Percentiles rank a stretch among this genome's conserved stretches.
phyloP scores from a whole-genome alignment of 2,888 invertebrate genomes.

The Byasa hedistus region DNA sequence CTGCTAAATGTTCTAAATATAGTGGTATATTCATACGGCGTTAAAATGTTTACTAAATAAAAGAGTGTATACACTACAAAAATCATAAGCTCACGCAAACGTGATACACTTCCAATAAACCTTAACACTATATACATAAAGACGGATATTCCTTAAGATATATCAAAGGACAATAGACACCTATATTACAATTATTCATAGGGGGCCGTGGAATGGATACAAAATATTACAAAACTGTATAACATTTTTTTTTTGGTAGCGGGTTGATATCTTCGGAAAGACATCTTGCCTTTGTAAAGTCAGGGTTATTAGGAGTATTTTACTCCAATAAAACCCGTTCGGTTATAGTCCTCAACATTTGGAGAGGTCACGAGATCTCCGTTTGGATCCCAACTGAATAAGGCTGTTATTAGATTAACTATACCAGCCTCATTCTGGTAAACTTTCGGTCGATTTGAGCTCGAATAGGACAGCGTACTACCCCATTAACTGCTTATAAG shows the following conservation, averaged over 20 bases:
- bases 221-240: conserved; percentile 73
- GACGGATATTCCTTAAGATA: conserved; percentile 72
- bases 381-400: too few species aligned
- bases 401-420: conserved; percentile 26
- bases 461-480: conserved; percentile 38
- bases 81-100: conserved; percentile 38
- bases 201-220: conserved; percentile 72
- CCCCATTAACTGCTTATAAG: conserved; percentile 49
- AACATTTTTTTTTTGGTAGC: conserved; percentile 14
- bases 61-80: conserved; percentile 28
- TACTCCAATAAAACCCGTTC: too few species aligned
- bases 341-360: too few species aligned
- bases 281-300: too few species aligned
- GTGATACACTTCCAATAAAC: conserved; percentile 44
- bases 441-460: conserved; percentile 30
- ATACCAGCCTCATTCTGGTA: conserved; percentile 34
- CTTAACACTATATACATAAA: conserved; percentile 65
- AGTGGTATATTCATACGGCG: conserved; percentile 8
- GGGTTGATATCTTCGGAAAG: too few species aligned
- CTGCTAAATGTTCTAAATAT: conserved; percentile 1
- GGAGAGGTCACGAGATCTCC: too few species aligned
- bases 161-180: conserved; percentile 70
- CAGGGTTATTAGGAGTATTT: too few species aligned
- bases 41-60: conserved; percentile 23
- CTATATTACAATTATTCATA: conserved; percentile 68